Base-by-base conservation (phyloP, 2,797 vertebrate species). In the Thunnus albacares region DNA sequence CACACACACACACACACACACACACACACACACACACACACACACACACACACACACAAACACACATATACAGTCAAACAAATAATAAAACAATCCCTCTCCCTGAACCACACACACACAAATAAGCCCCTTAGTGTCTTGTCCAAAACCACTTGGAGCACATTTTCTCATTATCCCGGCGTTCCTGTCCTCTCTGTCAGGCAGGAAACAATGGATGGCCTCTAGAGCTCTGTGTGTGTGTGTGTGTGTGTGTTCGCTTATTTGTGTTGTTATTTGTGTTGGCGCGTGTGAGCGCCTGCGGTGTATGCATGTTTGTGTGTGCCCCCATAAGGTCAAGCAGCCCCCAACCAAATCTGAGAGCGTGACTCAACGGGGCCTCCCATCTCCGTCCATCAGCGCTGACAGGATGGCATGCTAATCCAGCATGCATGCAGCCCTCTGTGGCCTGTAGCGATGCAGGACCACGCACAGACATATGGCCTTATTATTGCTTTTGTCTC, bases 401-500 rank as follows among this genome's bases (percentile, higher is more conserved):
- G 88, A 90, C 87, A 88, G 79, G 77, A 85, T 82, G 68, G 70
- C 89, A 86, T 75, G 88, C 64, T 86, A 81, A 92, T 90, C 75
- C 80, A 83, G 75, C 38, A 43, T 51, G 79, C 79, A 81, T 74
- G 75, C 80, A 85, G 79, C 84, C 83, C 85, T 62, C 76, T 65
- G 89, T 78, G 91, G 80, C 85, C 87, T 61, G 64, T 63, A 77
- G 90, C 85, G 68, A 71, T 76, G 72, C 69, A 79, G 76, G 75
- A 76, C 75, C 76, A 69, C 2, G 8, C 77, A 52, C 63, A 92
- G 81, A 85, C 87, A 87, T 90, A 91, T 89, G 90, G 89, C 71
- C 80, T 87, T 92, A 88, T 90, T 90, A 93, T 82, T 86, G 84
- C 72, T 83, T 80, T 71, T 79, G 79, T 90, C 87, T 89, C 87